These are phyloP conservation scores for Panorpa germanica DNA, from an alignment of 2,888 invertebrate genomes.

Conservation along the genomic window DNA sequence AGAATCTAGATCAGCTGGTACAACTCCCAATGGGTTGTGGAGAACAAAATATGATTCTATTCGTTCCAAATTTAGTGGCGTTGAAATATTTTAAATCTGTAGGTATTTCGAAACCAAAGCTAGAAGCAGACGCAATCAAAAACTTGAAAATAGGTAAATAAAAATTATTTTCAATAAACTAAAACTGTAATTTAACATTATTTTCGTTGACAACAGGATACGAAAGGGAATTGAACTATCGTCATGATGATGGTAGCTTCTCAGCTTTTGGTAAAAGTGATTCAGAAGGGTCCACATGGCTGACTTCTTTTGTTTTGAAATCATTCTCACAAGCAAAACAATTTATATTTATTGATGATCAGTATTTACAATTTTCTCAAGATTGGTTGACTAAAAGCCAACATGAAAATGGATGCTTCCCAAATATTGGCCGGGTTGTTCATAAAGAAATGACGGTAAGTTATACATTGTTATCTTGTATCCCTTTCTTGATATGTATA, in stretches of 20 bases:
- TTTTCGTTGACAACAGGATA: no score
- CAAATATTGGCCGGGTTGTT: slow-evolving; percentile 51
- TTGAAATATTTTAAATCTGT: slow-evolving; percentile 66
- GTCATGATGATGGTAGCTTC: slow-evolving; percentile 57
- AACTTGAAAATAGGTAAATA: slow-evolving; percentile 60
- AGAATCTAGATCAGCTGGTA: slow-evolving; percentile 55
- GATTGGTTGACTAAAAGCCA: slow-evolving; percentile 54
- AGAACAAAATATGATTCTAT: slow-evolving; percentile 80
- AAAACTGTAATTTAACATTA: no score
- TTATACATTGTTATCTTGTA: no score
- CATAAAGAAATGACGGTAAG: slow-evolving; percentile 32
- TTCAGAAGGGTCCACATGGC: slow-evolving; percentile 48
- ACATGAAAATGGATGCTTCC: slow-evolving; percentile 55
- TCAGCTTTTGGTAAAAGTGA: slow-evolving; percentile 60
- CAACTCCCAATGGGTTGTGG: slow-evolving; percentile 79
- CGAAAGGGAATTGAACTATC: slow-evolving; percentile 57
- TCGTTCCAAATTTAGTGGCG: slow-evolving; percentile 78
- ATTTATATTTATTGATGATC: slow-evolving; percentile 51
- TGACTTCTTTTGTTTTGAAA: slow-evolving; percentile 69
- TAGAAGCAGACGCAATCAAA: slow-evolving; percentile 35
- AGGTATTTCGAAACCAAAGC: slow-evolving; percentile 40
- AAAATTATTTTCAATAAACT: no score
- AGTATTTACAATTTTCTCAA: slow-evolving; percentile 43
- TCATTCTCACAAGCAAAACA: slow-evolving; percentile 54
- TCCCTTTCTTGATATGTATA: slow-evolving; percentile 9